phyloP scores from a whole-genome alignment of 2,113 vertebrate species.

The Atlantisia rogersi region DNA sequence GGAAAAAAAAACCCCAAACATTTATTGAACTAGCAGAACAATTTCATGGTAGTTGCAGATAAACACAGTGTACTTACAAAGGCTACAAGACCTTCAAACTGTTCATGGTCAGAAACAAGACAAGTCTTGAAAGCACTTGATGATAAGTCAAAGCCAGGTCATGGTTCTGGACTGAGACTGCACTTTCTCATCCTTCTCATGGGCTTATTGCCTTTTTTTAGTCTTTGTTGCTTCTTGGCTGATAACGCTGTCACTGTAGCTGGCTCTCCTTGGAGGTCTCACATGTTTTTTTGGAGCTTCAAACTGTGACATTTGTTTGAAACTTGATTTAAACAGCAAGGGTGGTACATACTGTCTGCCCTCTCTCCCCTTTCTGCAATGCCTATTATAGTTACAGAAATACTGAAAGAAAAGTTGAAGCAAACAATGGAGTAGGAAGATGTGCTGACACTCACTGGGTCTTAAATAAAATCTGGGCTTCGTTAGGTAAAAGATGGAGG shows the following conservation, averaged over 20 bases:
- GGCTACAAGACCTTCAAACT: background rate
- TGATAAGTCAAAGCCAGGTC: background rate
- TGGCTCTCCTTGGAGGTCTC: background rate
- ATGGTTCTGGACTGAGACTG: background rate
- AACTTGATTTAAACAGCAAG: background rate
- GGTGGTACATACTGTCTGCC: background rate
- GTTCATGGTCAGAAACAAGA: background rate
- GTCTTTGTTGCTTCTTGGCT: background rate
- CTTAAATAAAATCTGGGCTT: background rate
- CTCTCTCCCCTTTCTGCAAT: background rate
- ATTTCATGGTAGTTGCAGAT: fast-evolving
- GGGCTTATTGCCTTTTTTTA: background rate
- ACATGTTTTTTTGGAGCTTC: background rate
- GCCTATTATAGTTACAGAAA: background rate
- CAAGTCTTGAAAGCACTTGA: background rate
- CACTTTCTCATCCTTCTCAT: background rate
- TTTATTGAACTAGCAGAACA: background rate
- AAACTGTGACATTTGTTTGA: background rate
- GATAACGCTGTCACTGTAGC: background rate
- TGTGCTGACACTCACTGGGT: background rate
- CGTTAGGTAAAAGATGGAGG: background rate
- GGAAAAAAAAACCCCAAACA: background rate
- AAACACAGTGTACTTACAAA: background rate
- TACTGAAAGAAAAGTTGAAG: background rate
- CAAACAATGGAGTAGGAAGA: background rate